Percentiles rank a stretch among this genome's conserved stretches.
These are phyloP conservation scores for Toxotes jaculatrix DNA, from an alignment of 2,113 vertebrate species.

Conservation along the genomic window DNA sequence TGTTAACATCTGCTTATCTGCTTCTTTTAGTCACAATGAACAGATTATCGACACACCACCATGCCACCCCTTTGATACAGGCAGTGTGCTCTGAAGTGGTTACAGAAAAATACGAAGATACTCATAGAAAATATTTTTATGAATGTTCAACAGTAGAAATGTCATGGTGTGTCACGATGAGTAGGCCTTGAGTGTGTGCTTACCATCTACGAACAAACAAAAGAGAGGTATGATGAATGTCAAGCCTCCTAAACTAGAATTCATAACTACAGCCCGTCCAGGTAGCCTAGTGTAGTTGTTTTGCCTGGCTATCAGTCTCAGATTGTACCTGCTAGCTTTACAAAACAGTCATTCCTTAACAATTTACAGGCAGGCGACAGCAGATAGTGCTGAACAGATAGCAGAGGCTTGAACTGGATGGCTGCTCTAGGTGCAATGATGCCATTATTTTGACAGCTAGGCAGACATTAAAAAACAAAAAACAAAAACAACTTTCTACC, in stretches of 20 bases:
- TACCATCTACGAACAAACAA: conserved; percentile 2
- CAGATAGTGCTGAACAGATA: conserved; percentile 2
- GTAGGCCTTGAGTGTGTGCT: not conserved
- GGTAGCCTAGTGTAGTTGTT: not conserved
- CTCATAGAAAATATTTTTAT: not conserved
- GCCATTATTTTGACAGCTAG: not conserved
- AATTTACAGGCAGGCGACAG: conserved; percentile 8
- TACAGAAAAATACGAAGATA: conserved; percentile 9
- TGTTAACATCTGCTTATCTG: not conserved
- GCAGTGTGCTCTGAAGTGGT: not conserved
- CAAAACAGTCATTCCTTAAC: conserved; percentile 26
- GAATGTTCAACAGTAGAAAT: conserved; percentile 27
- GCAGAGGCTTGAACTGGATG: not conserved
- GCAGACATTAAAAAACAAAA: no score
- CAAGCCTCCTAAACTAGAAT: conserved; percentile 29
- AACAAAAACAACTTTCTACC: not conserved
- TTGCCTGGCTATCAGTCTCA: conserved; percentile 34
- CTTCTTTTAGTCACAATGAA: not conserved
- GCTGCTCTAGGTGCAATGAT: not conserved
- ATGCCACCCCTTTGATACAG: not conserved
- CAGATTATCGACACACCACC: not conserved
- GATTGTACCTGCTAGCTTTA: conserved; percentile 35
- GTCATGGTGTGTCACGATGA: conserved; percentile 14
- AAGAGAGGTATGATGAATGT: conserved; percentile 20
- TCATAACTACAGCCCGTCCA: conserved; percentile 18